Percentiles rank a stretch among this genome's conserved stretches.
Conservation (phyloP, 2,888 invertebrate species). For the Trachelus tabidus region DNA sequence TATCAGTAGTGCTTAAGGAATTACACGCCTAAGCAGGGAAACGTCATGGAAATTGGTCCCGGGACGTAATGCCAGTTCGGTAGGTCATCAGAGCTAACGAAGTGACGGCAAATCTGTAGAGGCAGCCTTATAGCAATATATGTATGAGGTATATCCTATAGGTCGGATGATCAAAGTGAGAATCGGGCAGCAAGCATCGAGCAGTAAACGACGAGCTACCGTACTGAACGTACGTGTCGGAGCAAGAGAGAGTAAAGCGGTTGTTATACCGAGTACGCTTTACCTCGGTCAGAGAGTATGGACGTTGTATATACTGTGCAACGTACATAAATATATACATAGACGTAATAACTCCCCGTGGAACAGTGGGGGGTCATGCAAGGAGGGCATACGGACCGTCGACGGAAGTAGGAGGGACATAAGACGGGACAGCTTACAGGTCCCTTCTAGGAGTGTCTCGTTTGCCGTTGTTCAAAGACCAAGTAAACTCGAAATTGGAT, state of each 20-base stretch:
- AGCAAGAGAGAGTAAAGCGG: background rate
- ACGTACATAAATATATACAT: background rate
- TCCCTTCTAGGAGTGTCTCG: slow-evolving; percentile 2
- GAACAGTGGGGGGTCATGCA: too few relatives aligned
- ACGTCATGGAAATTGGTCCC: background rate
- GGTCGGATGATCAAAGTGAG: background rate
- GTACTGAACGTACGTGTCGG: background rate
- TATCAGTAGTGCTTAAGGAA: background rate
- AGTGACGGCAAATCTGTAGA: background rate
- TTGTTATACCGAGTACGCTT: background rate
- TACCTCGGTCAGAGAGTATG: background rate
- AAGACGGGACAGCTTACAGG: too few relatives aligned
- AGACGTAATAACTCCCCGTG: too few relatives aligned
- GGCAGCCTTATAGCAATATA: background rate
- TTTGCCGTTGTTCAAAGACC: background rate
- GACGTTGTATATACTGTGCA: background rate
- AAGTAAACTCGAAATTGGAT: too few relatives aligned
- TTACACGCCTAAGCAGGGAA: background rate
- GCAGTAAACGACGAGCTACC: background rate
- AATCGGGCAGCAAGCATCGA: background rate
- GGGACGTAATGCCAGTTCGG: background rate
- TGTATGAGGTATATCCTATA: background rate
- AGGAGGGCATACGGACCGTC: too few relatives aligned
- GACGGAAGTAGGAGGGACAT: slow-evolving; percentile 1
- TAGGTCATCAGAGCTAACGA: background rate